These are phyloP conservation scores for Pterostichus madidus DNA, from an alignment of 2,888 invertebrate species.

Conservation along the genomic window DNA sequence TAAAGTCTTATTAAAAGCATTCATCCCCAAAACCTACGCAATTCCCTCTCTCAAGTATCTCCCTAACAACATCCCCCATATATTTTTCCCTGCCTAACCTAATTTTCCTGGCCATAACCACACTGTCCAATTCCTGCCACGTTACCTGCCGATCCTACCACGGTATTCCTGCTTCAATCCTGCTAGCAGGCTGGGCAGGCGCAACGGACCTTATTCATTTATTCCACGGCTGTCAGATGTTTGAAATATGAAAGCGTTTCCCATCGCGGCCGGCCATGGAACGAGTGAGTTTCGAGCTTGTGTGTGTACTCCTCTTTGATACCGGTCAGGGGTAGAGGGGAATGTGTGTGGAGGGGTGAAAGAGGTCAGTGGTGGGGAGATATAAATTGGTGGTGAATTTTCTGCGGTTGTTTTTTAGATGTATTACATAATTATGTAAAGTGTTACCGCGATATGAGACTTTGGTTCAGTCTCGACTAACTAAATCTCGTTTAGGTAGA, in stretches of 20 bases:
- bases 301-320: background rate
- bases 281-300: background rate
- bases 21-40: too few species aligned
- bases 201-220: conserved; percentile 50
- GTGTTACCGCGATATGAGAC: too few species aligned
- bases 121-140: background rate
- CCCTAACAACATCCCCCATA: background rate
- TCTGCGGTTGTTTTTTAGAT: too few species aligned
- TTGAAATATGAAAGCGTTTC: conserved; percentile 52
- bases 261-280: conserved; percentile 32
- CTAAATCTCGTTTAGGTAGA: too few species aligned
- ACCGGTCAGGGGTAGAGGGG: background rate
- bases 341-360: background rate
- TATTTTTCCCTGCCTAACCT: background rate
- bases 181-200: background rate
- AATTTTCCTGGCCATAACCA: conserved; percentile 3
- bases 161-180: background rate
- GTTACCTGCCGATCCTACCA: background rate
- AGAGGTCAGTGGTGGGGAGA: too few species aligned
- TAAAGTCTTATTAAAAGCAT: too few species aligned
- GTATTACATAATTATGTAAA: too few species aligned
- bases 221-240: conserved; percentile 47
- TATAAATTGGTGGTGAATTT: too few species aligned
- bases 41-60: background rate
- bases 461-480: too few species aligned